Evolutionary conservation across 2,797 vertebrate species (phyloP).

Genomic region (Sibirionetta formosa): DNA sequence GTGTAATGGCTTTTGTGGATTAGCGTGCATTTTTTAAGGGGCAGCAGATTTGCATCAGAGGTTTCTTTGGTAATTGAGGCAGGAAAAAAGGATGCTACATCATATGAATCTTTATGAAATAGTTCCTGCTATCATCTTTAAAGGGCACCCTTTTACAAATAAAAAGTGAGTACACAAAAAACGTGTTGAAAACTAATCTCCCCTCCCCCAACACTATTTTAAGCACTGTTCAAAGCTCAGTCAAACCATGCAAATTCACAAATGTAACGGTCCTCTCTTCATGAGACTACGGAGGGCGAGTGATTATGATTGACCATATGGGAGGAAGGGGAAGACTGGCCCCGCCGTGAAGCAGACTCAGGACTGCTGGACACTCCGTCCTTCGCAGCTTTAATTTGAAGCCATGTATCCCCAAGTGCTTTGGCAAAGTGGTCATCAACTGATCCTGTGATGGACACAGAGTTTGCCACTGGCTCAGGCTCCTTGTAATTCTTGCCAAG

Average conservation of each 20-base stretch:
- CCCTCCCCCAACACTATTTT: conserved; percentile 73
- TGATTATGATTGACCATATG: conserved; percentile 96
- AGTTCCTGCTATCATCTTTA: conserved; percentile 79
- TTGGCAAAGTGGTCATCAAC: conserved; percentile 99
- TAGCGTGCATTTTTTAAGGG: conserved; percentile 65
- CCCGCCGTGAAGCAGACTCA: conserved; percentile 90
- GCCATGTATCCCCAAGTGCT: conserved; percentile 97
- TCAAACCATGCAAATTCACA: conserved; percentile 84
- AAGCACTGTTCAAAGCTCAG: conserved; percentile 87
- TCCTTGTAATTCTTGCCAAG: conserved; percentile 99
- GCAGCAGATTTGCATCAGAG: conserved; percentile 86
- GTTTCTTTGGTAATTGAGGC: conserved; percentile 96
- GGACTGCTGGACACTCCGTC: conserved; percentile 87
- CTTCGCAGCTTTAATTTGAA: conserved; percentile 96
- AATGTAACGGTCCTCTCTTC: conserved; percentile 77
- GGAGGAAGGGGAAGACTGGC: conserved; percentile 92
- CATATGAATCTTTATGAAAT: conserved; percentile 69
- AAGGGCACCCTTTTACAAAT: conserved; percentile 83
- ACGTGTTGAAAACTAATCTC: conserved; percentile 40
- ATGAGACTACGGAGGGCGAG: conserved; percentile 96
- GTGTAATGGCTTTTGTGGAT: conserved; percentile 78
- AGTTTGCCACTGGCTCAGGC: conserved; percentile 94
- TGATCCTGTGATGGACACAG: conserved; percentile 97
- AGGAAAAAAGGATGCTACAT: conserved; percentile 85
- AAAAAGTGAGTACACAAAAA: conserved; percentile 84